phyloP scores from a whole-genome alignment of 2,888 invertebrate genomes.

The Erebia palarica region DNA sequence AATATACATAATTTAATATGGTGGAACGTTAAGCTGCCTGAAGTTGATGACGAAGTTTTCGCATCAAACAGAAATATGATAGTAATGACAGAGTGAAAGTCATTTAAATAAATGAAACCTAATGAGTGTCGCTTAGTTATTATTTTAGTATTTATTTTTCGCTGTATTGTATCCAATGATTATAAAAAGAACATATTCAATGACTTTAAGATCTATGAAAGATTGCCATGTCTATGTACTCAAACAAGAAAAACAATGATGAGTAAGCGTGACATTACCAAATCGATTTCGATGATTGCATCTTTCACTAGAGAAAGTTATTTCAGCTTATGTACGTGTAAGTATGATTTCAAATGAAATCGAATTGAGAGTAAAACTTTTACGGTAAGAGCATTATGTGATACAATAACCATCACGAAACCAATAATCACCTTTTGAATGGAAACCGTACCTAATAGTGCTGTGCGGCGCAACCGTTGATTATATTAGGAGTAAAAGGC shows the following conservation, averaged over 20 bases:
- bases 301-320: slow-evolving; percentile 42
- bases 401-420: slow-evolving; percentile 26
- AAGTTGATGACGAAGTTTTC: too few species aligned
- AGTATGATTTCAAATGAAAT: slow-evolving; percentile 35
- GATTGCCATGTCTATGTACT: slow-evolving; percentile 8
- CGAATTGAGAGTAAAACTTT: slow-evolving; percentile 18
- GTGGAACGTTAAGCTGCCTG: too few species aligned
- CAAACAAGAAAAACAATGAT: slow-evolving; percentile 28
- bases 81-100: too few species aligned
- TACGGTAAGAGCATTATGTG: slow-evolving; percentile 16
- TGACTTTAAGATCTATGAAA: neutral
- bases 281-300: slow-evolving; percentile 39
- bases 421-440: slow-evolving; percentile 12
- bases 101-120: too few species aligned
- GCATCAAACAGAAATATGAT: too few species aligned
- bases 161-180: neutral
- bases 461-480: neutral
- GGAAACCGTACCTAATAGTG: neutral
- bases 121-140: too few species aligned
- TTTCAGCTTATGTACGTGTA: slow-evolving; percentile 31
- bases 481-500: neutral
- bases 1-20: too few species aligned
- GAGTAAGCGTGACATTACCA: slow-evolving; percentile 36
- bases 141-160: too few species aligned
- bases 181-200: neutral